A percentile compares a stretch with the other conserved stretches of the same genome.
These are phyloP conservation scores for Chionomys nivalis DNA, from an alignment of 2,113 vertebrate species.

Conservation along the genomic window DNA sequence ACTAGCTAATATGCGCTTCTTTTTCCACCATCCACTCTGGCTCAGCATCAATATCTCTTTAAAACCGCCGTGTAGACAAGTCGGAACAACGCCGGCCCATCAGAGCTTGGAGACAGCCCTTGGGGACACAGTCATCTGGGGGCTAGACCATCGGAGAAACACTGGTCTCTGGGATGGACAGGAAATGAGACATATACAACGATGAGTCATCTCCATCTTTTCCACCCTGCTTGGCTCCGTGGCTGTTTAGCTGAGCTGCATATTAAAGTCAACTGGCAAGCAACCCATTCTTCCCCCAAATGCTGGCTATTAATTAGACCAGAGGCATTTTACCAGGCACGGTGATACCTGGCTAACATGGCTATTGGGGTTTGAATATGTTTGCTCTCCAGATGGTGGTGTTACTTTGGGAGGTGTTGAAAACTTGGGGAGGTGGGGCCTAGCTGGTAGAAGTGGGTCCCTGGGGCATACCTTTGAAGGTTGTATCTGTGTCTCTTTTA, in stretches of 20 bases:
- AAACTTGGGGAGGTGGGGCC: background rate
- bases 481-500: background rate
- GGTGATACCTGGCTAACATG: background rate
- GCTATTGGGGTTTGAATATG: background rate
- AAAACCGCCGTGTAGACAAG: slow-evolving; percentile 55
- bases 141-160: background rate
- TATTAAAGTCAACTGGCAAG: background rate
- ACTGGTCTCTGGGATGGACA: background rate
- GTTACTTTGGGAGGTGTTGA: no score
- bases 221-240: background rate
- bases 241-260: background rate
- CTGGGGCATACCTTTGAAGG: background rate
- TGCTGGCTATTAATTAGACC: background rate
- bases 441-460: background rate
- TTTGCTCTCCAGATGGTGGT: background rate
- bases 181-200: slow-evolving; percentile 54
- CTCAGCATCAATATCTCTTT: slow-evolving; percentile 60
- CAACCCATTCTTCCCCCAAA: background rate
- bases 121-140: slow-evolving; percentile 32
- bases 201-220: slow-evolving; percentile 47
- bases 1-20: slow-evolving; percentile 51
- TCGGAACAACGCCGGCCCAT: background rate
- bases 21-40: slow-evolving; percentile 55
- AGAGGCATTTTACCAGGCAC: background rate
- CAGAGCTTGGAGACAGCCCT: slow-evolving; percentile 22